Evolutionary conservation across 2,888 invertebrate species (phyloP).

Genomic region (Trichacis sp.): DNA sequence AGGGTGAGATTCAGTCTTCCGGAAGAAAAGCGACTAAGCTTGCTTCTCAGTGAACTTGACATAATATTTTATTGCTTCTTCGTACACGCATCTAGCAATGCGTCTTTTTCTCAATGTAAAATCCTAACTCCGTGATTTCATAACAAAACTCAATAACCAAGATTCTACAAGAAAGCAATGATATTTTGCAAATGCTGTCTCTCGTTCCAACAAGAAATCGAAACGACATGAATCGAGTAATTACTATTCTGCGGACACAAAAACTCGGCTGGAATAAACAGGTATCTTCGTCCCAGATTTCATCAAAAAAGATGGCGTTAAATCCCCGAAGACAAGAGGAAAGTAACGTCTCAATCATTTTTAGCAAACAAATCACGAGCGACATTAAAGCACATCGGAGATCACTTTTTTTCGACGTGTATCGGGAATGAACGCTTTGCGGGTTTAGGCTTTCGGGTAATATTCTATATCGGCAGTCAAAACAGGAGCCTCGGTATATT

Average conservation of each 20-base stretch:
- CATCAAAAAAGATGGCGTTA: neutral
- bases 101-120: constrained; percentile 26
- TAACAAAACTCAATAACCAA: no score
- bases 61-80: constrained; percentile 51
- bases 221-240: neutral
- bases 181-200: neutral
- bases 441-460: constrained; percentile 32
- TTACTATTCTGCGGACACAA: neutral
- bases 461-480: constrained; percentile 42
- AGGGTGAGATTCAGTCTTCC: constrained; percentile 51
- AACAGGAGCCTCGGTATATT: constrained; percentile 45
- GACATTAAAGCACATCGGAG: neutral
- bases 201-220: neutral
- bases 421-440: constrained; percentile 26
- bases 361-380: constrained; percentile 7
- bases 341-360: neutral
- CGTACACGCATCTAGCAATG: constrained; percentile 12
- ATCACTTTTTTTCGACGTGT: constrained; percentile 11
- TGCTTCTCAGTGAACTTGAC: constrained; percentile 48
- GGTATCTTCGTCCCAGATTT: neutral
- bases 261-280: neutral
- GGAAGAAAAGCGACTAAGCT: constrained; percentile 54
- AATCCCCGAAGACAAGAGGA: neutral
- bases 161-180: no score
- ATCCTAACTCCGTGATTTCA: constrained; percentile 37